phyloP scores from a whole-genome alignment of 1,140 invertebrate genomes.

The Capitella teleta region DNA sequence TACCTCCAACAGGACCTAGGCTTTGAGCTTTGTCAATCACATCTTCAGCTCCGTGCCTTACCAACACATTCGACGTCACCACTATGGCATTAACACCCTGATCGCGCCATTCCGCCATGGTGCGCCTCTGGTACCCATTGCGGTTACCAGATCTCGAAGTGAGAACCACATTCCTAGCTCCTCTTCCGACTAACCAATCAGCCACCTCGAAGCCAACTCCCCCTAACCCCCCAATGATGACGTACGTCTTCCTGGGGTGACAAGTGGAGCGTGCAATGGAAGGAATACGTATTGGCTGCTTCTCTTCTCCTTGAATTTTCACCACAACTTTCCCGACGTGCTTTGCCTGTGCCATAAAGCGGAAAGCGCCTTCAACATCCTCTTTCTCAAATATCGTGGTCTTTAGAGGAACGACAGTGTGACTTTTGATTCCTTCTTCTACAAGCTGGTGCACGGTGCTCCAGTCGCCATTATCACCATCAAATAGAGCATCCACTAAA shows the following conservation, averaged over 20 bases:
- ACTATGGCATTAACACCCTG: conserved; percentile 59
- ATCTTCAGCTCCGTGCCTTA: conserved; percentile 53
- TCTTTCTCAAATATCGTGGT: conserved; percentile 67
- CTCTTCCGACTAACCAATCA: conserved; percentile 76
- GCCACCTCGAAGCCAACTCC: conserved; percentile 88
- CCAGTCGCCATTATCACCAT: conserved; percentile 58
- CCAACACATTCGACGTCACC: conserved; percentile 56
- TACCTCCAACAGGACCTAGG: conserved; percentile 70
- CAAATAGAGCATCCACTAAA: conserved; percentile 79
- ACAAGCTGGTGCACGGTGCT: conserved; percentile 61
- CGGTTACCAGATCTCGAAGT: conserved; percentile 77
- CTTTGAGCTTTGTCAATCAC: conserved; percentile 56
- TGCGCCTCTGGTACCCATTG: conserved; percentile 70
- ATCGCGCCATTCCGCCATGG: conserved; percentile 61
- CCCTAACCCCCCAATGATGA: conserved; percentile 78
- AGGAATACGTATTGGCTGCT: conserved; percentile 17
- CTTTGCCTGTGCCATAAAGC: conserved; percentile 90
- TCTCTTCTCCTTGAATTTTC: conserved; percentile 47
- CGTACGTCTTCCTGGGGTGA: conserved; percentile 74
- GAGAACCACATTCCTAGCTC: conserved; percentile 72
- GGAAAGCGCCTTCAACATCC: conserved; percentile 81
- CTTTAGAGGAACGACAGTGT: conserved; percentile 73
- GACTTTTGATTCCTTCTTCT: conserved; percentile 66
- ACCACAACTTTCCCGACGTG: conserved; percentile 93
- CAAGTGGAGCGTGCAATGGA: conserved; percentile 77